A percentile compares a stretch with the other conserved stretches of the same genome.
Conservation (phyloP, 1,140 invertebrate species). For the Planococcus citri region DNA sequence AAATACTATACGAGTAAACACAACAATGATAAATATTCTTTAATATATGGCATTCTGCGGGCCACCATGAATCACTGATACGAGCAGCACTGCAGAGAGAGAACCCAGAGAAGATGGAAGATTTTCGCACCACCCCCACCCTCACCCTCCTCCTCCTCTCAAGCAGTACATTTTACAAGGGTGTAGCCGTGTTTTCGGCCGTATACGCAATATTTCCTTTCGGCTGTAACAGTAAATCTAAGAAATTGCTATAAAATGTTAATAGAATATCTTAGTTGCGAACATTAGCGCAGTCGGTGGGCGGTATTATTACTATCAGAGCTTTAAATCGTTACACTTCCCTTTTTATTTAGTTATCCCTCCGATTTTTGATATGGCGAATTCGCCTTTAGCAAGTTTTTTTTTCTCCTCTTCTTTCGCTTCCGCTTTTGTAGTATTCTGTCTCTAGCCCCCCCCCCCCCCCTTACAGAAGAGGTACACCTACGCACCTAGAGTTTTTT, state of each 20-base stretch:
- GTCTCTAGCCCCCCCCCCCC: no score
- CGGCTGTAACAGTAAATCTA: not conserved
- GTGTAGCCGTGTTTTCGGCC: not conserved
- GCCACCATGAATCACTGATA: not conserved
- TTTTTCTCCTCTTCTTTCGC: not conserved
- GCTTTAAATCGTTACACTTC: conserved; percentile 3
- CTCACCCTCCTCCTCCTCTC: no score
- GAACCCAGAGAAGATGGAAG: not conserved
- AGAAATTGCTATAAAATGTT: conserved; percentile 8
- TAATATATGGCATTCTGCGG: not conserved
- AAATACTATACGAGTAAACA: no score
- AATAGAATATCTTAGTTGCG: conserved; percentile 7
- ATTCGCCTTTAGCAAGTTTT: not conserved
- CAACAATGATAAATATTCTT: not conserved
- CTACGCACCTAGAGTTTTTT: no score
- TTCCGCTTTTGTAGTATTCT: no score
- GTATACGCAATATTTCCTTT: not conserved
- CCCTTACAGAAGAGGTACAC: no score
- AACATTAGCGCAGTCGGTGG: conserved; percentile 5
- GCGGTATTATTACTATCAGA: not conserved
- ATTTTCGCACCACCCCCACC: not conserved
- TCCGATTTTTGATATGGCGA: not conserved
- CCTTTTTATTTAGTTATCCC: not conserved
- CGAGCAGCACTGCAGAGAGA: no score
- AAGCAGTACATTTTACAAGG: not conserved